Evolutionary conservation across 2,888 invertebrate species (phyloP).

Genomic region (Agriopis leucophaearia): DNA sequence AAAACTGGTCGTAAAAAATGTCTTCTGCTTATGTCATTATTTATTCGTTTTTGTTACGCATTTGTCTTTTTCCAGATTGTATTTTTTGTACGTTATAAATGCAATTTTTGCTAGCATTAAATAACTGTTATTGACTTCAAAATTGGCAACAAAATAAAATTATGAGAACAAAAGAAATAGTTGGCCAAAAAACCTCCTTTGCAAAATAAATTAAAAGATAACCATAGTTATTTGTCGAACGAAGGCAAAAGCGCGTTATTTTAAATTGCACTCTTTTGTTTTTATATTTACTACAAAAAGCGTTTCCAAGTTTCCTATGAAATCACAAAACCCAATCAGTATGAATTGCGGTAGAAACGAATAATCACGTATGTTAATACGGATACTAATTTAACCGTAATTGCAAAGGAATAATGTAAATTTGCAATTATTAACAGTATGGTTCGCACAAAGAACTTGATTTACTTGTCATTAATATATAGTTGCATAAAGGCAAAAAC

Average conservation of each 20-base stretch:
- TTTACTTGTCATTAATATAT: slow-evolving; percentile 56
- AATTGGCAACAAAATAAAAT: background rate
- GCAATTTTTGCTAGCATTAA: background rate
- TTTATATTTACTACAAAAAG: no score
- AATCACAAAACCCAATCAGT: background rate
- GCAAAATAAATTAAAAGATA: no score
- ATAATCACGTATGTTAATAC: slow-evolving; percentile 22
- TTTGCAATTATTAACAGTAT: slow-evolving; percentile 26
- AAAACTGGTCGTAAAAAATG: slow-evolving; percentile 12
- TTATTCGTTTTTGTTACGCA: background rate
- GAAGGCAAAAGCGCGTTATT: no score
- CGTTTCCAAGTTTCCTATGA: no score
- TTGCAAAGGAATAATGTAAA: slow-evolving; percentile 21
- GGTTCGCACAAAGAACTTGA: slow-evolving; percentile 52
- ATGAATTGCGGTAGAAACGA: background rate
- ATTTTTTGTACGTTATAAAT: background rate
- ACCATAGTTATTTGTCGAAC: no score
- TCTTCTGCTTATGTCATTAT: background rate
- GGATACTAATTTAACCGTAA: slow-evolving; percentile 15
- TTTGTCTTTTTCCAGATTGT: background rate
- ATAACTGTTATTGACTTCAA: background rate
- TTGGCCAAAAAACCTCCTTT: no score
- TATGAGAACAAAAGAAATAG: no score
- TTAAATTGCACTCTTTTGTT: no score
- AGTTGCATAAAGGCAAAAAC: slow-evolving; percentile 43